Percentiles rank a stretch among this genome's conserved stretches.
Evolutionary conservation across 2,797 vertebrate species (phyloP).

Genomic region (Diceros bicornis): DNA sequence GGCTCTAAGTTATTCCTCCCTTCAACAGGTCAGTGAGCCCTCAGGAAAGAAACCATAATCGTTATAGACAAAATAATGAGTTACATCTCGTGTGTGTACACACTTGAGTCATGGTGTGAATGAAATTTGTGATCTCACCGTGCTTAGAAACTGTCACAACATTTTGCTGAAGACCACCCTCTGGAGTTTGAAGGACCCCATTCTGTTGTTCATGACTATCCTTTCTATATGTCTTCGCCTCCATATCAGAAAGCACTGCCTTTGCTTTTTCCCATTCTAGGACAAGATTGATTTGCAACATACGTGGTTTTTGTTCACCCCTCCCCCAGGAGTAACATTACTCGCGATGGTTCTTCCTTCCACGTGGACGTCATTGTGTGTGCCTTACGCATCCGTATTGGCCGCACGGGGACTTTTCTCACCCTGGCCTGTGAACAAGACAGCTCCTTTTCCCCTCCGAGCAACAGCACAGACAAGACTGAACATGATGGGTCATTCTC

Average conservation of each 20-base stretch:
- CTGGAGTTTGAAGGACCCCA: neutral
- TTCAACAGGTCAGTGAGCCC: neutral
- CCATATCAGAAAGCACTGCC: neutral
- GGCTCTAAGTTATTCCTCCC: neutral
- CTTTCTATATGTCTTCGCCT: neutral
- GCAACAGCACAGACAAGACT: constrained; percentile 51
- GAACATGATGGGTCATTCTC: neutral
- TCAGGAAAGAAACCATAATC: neutral
- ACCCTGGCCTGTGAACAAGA: neutral
- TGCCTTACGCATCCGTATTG: rapidly evolving
- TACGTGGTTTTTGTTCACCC: rapidly evolving
- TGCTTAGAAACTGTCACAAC: neutral
- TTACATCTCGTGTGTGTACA: neutral
- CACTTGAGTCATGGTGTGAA: rapidly evolving
- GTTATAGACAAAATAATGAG: neutral
- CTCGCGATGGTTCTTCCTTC: neutral
- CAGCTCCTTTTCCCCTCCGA: neutral
- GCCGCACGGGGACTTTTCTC: neutral
- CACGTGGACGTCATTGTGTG: neutral
- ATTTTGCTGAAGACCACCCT: neutral
- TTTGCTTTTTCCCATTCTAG: neutral
- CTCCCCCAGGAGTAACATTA: neutral
- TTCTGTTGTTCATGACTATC: rapidly evolving
- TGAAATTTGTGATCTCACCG: neutral
- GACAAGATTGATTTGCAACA: neutral